These are phyloP conservation scores for Parauchenoglanis punctatus DNA, from an alignment of 2,797 vertebrate genomes.

Conservation along the genomic window DNA sequence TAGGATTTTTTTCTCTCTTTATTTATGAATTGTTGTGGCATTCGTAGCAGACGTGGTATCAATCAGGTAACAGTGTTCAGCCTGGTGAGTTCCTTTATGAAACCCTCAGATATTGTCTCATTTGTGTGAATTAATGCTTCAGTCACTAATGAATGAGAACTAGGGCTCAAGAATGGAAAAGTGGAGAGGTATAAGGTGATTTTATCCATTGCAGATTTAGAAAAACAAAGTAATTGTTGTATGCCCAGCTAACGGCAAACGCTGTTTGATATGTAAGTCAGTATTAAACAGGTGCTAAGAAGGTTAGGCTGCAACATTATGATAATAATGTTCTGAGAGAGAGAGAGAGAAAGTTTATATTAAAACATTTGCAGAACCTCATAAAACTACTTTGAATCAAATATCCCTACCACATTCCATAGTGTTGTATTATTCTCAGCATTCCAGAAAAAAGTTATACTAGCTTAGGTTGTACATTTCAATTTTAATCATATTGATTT, in stretches of 20 bases:
- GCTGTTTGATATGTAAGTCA: neutral
- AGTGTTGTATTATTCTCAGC: neutral
- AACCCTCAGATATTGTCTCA: constrained; percentile 5
- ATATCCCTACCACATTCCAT: neutral
- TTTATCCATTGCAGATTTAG: neutral
- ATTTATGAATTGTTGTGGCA: constrained; percentile 23
- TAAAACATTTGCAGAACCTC: neutral
- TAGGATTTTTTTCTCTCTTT: constrained; percentile 1
- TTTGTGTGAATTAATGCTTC: constrained; percentile 15
- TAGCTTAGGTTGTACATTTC: neutral
- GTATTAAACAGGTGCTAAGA: neutral
- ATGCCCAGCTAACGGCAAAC: neutral
- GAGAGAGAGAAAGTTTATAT: neutral
- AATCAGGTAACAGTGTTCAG: constrained; percentile 11
- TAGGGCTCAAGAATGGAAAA: neutral
- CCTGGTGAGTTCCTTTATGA: constrained; percentile 1
- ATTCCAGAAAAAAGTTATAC: neutral
- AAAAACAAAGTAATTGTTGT: neutral
- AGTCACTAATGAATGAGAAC: constrained; percentile 1
- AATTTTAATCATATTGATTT: neutral
- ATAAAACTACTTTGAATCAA: neutral
- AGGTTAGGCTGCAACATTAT: neutral
- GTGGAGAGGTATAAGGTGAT: neutral
- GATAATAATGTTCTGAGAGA: neutral
- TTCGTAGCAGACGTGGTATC: constrained; percentile 10